Evolutionary conservation across 2,888 invertebrate species (phyloP).

Genomic region (Latrodectus hesperus): DNA sequence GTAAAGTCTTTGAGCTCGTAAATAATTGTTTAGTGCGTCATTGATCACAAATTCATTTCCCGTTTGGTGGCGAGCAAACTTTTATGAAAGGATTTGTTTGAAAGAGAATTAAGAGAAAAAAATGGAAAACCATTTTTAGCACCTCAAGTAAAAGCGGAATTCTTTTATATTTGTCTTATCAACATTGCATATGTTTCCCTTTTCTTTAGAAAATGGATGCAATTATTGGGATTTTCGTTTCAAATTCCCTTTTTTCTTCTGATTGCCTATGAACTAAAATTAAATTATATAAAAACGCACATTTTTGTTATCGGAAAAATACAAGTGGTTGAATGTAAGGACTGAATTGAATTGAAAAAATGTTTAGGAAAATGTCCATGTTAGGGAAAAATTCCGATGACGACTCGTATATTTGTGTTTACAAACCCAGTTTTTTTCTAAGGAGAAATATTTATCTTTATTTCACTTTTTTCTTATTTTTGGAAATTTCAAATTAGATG

Average conservation of each 20-base stretch:
- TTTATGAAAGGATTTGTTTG: background rate
- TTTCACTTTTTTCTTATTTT: too few relatives aligned
- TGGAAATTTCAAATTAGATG: too few relatives aligned
- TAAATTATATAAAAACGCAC: conserved; percentile 46
- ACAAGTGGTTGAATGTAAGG: background rate
- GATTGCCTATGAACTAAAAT: conserved; percentile 1
- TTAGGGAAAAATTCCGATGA: too few relatives aligned
- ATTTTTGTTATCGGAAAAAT: conserved; percentile 37
- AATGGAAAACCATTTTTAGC: conserved; percentile 21
- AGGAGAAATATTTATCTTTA: too few relatives aligned
- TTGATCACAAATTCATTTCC: conserved; percentile 31
- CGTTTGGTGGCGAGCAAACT: background rate
- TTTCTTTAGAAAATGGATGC: conserved; percentile 25
- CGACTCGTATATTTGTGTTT: too few relatives aligned
- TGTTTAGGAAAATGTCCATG: too few relatives aligned
- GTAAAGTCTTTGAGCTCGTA: background rate
- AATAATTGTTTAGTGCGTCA: conserved; percentile 39
- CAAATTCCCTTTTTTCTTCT: conserved; percentile 20
- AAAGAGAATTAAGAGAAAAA: conserved; percentile 14
- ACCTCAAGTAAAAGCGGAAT: background rate
- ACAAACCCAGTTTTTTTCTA: too few relatives aligned
- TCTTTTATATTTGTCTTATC: conserved; percentile 31
- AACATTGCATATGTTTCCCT: background rate
- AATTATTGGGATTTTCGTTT: conserved; percentile 37
- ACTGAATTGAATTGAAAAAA: too few relatives aligned